Conservation (phyloP, 2,888 invertebrate genomes). For the Luperina nickerlii region DNA sequence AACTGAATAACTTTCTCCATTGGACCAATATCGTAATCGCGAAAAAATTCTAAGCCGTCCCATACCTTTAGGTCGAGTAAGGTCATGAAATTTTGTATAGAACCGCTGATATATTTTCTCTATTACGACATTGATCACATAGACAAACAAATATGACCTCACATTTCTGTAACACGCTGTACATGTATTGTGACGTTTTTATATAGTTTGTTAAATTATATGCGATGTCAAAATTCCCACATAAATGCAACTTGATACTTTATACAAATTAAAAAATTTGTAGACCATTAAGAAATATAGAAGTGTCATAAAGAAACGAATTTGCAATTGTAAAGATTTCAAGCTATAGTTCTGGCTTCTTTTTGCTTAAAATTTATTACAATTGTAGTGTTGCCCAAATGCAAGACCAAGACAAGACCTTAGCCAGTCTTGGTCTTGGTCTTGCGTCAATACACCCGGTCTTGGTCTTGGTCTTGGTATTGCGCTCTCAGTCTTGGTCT, state of each 20-base stretch:
- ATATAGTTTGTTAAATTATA: constrained; percentile 1
- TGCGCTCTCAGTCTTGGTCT: no score
- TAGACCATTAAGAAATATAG: constrained; percentile 32
- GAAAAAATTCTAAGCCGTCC: background rate
- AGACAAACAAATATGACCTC: background rate
- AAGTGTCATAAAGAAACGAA: constrained; percentile 44
- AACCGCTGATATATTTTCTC: no score
- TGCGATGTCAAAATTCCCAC: constrained; percentile 41
- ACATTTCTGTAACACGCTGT: background rate
- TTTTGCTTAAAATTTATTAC: constrained; percentile 55
- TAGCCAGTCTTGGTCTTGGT: no score
- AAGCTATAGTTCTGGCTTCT: constrained; percentile 37
- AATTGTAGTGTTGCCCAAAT: constrained; percentile 60
- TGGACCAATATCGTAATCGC: no score
- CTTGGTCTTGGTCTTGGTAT: no score
- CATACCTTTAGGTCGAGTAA: no score
- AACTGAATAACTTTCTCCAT: background rate
- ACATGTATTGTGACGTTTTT: constrained; percentile 17
- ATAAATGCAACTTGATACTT: constrained; percentile 36
- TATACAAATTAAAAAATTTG: constrained; percentile 42
- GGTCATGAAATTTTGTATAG: background rate
- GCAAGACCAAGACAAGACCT: no score
- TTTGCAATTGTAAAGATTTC: constrained; percentile 62
- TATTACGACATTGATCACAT: background rate
- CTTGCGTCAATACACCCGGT: no score